phyloP scores from a whole-genome alignment of 2,797 vertebrate species.

The Eospalax fontanierii region DNA sequence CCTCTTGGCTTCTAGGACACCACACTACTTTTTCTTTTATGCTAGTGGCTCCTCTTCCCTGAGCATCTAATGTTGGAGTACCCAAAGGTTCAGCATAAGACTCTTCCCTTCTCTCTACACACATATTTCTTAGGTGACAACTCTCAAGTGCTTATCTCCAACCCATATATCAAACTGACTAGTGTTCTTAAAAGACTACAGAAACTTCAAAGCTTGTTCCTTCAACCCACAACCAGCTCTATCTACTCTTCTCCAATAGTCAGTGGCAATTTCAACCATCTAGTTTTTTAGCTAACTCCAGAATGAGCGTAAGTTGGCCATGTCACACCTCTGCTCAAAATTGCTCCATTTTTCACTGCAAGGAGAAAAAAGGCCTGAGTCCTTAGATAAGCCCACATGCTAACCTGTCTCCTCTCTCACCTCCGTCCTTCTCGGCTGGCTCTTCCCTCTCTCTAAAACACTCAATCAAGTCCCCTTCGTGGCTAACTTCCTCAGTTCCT shows the following conservation, averaged over 20 bases:
- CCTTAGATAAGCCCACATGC: neutral
- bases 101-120: neutral
- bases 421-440: neutral
- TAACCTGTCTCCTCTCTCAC: neutral
- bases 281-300: neutral
- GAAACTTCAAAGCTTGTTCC: neutral
- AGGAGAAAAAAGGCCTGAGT: neutral
- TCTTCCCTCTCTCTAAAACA: neutral
- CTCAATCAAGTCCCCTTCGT: neutral
- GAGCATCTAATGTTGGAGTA: neutral
- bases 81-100: neutral
- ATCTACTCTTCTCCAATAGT: neutral
- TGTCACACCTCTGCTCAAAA: conserved; percentile 41
- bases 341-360: neutral
- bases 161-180: neutral
- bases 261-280: neutral
- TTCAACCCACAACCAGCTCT: neutral
- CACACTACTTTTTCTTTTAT: neutral
- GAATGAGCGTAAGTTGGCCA: neutral
- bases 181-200: conserved; percentile 28
- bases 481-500: neutral
- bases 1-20: neutral
- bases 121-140: neutral
- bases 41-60: neutral
- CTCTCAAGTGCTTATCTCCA: conserved; percentile 18